These are phyloP conservation scores for Megastigmus dorsalis DNA, from an alignment of 2,888 invertebrate species.

Conservation along the genomic window DNA sequence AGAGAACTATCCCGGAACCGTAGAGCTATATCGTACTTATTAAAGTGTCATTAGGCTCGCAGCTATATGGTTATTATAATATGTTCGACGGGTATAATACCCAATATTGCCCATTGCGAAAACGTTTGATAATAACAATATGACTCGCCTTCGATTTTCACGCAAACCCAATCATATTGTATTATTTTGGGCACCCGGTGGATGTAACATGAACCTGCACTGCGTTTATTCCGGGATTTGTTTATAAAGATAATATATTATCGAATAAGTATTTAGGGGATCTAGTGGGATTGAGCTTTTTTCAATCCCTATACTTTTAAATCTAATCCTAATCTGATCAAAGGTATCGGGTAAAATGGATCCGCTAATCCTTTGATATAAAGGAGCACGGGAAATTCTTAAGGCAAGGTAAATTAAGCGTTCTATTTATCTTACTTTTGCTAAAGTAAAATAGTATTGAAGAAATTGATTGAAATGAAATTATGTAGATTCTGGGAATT, in stretches of 20 bases:
- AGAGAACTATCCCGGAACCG: too few relatives aligned
- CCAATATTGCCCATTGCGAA: background rate
- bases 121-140: slow-evolving; percentile 11
- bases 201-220: too few relatives aligned
- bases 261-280: background rate
- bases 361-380: slow-evolving; percentile 16
- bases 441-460: too few relatives aligned
- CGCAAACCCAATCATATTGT: too few relatives aligned
- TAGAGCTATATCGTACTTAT: slow-evolving; percentile 8
- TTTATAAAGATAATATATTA: too few relatives aligned
- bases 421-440: too few relatives aligned
- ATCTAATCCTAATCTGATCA: slow-evolving; percentile 19
- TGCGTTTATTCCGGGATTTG: too few relatives aligned
- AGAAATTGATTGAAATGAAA: too few relatives aligned
- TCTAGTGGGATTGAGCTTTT: slow-evolving; percentile 7
- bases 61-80: slow-evolving; percentile 21
- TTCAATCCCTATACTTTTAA: slow-evolving; percentile 1
- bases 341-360: slow-evolving; percentile 8
- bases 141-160: background rate
- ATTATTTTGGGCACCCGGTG: too few relatives aligned
- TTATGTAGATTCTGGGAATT: too few relatives aligned
- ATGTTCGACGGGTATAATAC: background rate
- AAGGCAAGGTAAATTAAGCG: too few relatives aligned
- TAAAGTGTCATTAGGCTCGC: slow-evolving; percentile 32
- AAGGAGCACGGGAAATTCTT: too few relatives aligned